Conservation (phyloP, 2,797 vertebrate genomes). For the Sebastes iracundus region DNA sequence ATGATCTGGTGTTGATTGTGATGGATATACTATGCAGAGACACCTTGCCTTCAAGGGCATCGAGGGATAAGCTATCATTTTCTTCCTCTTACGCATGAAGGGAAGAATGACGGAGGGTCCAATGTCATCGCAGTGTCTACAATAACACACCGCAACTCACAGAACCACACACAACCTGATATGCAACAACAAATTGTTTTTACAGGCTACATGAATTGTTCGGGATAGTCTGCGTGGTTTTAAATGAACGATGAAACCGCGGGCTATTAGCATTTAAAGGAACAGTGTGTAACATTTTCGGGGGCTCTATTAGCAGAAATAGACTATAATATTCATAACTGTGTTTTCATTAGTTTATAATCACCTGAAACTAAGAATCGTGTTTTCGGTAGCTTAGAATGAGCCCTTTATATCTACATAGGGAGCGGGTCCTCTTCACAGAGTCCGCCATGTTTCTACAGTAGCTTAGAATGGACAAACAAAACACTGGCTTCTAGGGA, state of each 20-base stretch:
- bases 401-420: too few species aligned
- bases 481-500: too few species aligned
- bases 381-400: too few species aligned
- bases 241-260: background rate
- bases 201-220: background rate
- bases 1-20: constrained; percentile 86
- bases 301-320: too few species aligned
- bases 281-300: too few species aligned
- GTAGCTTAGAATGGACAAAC: too few species aligned
- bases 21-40: constrained; percentile 84
- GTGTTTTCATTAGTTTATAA: too few species aligned
- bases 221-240: background rate
- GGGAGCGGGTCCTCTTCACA: too few species aligned
- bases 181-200: constrained; percentile 16
- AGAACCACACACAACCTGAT: constrained; percentile 20
- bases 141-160: constrained; percentile 67
- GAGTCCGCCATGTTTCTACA: too few species aligned
- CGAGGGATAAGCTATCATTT: constrained; percentile 84
- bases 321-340: too few species aligned
- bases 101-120: constrained; percentile 76
- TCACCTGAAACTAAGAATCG: too few species aligned
- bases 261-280: background rate
- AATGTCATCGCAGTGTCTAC: constrained; percentile 76
- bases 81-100: constrained; percentile 75
- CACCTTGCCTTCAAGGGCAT: constrained; percentile 86